phyloP scores from a whole-genome alignment of 2,113 vertebrate species.

The Noctilio leporinus region DNA sequence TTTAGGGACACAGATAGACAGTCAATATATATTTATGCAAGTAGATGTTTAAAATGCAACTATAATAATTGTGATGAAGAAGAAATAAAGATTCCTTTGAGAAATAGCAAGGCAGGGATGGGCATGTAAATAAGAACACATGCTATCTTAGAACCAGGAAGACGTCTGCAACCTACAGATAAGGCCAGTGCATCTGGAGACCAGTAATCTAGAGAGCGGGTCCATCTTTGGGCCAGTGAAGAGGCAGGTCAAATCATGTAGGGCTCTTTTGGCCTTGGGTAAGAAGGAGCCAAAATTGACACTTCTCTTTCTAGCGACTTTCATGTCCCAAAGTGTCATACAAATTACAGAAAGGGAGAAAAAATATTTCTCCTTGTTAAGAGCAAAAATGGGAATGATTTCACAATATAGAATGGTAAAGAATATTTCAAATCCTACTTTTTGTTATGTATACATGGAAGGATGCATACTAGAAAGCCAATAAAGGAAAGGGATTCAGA shows the following conservation, averaged over 20 bases:
- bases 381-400: neutral
- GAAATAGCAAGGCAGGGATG: neutral
- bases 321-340: neutral
- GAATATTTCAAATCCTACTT: neutral
- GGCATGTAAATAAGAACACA: neutral
- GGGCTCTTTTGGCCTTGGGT: neutral
- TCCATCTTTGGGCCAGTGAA: neutral
- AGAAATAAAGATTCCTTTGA: neutral
- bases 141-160: neutral
- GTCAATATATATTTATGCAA: neutral
- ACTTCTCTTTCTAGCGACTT: neutral
- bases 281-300: neutral
- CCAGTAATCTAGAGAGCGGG: neutral
- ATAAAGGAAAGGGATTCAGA: neutral
- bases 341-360: neutral
- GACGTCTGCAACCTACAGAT: neutral
- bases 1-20: neutral
- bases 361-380: neutral
- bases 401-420: neutral
- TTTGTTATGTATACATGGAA: neutral
- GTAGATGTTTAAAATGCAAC: neutral
- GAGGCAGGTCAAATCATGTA: neutral
- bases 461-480: accelerated
- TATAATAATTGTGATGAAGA: neutral
- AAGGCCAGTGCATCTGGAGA: neutral